phyloP scores from a whole-genome alignment of 1,140 invertebrate species.

The Spodoptera litura region DNA sequence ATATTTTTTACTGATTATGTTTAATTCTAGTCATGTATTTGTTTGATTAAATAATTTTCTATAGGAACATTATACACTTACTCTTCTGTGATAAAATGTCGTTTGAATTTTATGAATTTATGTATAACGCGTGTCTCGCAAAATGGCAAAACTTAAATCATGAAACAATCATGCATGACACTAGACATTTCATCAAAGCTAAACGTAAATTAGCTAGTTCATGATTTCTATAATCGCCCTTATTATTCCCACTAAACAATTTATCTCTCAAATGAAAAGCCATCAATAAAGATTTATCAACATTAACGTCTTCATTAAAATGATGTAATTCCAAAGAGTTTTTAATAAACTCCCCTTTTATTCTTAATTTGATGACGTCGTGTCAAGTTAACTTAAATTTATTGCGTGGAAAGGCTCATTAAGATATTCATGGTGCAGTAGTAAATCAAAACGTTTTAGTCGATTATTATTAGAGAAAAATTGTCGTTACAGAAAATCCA shows the following conservation, averaged over 20 bases:
- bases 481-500: neutral
- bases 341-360: conserved; percentile 25
- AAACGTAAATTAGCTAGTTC: too few relatives aligned
- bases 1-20: too few relatives aligned
- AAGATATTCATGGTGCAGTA: conserved; percentile 5
- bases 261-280: neutral
- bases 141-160: too few relatives aligned
- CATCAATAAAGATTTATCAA: conserved; percentile 17
- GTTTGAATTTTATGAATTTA: too few relatives aligned
- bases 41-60: too few relatives aligned
- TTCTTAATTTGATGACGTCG: conserved; percentile 26
- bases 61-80: too few relatives aligned
- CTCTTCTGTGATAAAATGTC: too few relatives aligned
- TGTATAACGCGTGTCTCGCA: too few relatives aligned
- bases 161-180: too few relatives aligned
- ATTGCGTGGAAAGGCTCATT: conserved; percentile 25
- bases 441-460: conserved; percentile 9
- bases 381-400: conserved; percentile 36
- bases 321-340: neutral
- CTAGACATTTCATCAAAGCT: too few relatives aligned
- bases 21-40: too few relatives aligned
- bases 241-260: neutral
- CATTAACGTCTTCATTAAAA: conserved; percentile 11
- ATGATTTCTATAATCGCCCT: too few relatives aligned
- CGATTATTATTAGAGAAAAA: neutral